These are phyloP conservation scores for Alces alces DNA, from an alignment of 2,113 vertebrate genomes.

Conservation along the genomic window DNA sequence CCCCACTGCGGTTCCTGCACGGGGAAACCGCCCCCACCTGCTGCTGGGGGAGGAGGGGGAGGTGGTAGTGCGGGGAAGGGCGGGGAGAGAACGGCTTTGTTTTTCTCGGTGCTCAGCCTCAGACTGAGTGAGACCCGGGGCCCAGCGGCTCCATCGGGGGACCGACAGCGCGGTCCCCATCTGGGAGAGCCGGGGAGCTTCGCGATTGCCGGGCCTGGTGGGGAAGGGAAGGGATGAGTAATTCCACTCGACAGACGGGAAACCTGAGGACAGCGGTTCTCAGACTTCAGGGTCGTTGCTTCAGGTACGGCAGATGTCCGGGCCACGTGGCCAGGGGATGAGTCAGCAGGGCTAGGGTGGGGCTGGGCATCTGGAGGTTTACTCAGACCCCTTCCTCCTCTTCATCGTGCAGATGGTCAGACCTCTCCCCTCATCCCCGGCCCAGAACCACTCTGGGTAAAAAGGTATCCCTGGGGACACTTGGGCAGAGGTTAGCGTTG, in stretches of 20 bases:
- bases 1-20: slow-evolving; percentile 27
- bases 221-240: slow-evolving; percentile 21
- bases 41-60: background rate
- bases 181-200: background rate
- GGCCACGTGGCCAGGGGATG: slow-evolving; percentile 35
- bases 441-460: background rate
- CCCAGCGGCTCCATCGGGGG: background rate
- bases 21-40: slow-evolving; percentile 43
- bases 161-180: background rate
- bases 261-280: background rate
- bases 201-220: background rate
- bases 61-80: background rate
- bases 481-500: background rate
- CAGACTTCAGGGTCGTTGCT: background rate
- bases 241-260: slow-evolving; percentile 7
- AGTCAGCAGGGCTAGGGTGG: slow-evolving; percentile 44
- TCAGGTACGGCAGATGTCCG: background rate
- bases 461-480: background rate
- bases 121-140: accelerated
- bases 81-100: background rate
- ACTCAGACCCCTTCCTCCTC: background rate
- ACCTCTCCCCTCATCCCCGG: background rate
- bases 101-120: background rate
- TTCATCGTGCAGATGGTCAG: background rate
- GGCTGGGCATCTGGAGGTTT: background rate